Conservation (phyloP, 2,113 vertebrate species). For the Verasper variegatus region DNA sequence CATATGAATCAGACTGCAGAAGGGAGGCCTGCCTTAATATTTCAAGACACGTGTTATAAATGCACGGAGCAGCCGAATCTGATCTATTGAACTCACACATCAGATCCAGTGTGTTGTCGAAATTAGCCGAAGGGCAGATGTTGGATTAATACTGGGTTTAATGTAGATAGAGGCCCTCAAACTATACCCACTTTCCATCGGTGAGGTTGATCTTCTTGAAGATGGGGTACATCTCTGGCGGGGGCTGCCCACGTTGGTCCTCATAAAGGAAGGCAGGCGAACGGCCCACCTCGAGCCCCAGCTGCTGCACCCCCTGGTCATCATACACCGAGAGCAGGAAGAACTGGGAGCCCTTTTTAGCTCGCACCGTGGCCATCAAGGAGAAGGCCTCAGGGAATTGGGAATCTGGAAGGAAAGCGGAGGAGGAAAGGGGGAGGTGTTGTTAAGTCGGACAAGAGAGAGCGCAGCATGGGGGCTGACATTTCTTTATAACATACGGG, state of each 20-base stretch:
- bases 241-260: constrained; percentile 83
- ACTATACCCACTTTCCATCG: constrained; percentile 88
- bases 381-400: constrained; percentile 90
- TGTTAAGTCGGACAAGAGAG: constrained; percentile 37
- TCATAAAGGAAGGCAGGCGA: constrained; percentile 87
- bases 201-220: constrained; percentile 87
- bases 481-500: constrained; percentile 44
- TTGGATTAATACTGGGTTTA: neutral
- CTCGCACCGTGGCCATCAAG: constrained; percentile 85
- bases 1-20: neutral
- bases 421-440: constrained; percentile 13
- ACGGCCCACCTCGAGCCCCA: constrained; percentile 88
- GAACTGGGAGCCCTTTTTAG: constrained; percentile 82
- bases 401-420: constrained; percentile 75
- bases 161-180: neutral
- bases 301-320: constrained; percentile 85
- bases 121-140: neutral
- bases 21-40: neutral
- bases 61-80: constrained; percentile 5
- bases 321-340: constrained; percentile 90
- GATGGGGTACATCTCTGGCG: constrained; percentile 82
- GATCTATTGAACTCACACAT: neutral
- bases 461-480: constrained; percentile 31
- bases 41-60: neutral
- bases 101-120: neutral